A percentile compares a stretch with the other conserved stretches of the same genome.
phyloP scores from a whole-genome alignment of 2,113 vertebrate genomes.

The Alligator mississippiensis region DNA sequence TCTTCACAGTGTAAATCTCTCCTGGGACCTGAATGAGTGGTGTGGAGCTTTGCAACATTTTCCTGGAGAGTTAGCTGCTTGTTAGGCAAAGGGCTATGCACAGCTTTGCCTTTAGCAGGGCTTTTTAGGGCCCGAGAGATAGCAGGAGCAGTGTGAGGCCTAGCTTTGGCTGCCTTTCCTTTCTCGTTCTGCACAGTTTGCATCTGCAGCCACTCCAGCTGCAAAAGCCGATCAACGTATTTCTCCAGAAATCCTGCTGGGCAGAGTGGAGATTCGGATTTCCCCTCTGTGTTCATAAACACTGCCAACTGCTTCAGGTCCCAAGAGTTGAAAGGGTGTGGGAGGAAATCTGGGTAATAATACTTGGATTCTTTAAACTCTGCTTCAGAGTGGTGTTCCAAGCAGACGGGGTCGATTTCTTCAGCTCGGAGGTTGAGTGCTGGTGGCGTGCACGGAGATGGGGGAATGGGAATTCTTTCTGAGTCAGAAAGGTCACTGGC shows the following conservation, averaged over 20 bases:
- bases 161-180: conserved; percentile 68
- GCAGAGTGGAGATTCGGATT: conserved; percentile 43
- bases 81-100: conserved; percentile 10
- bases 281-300: conserved; percentile 80
- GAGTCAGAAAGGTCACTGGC: conserved; percentile 92
- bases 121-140: conserved; percentile 54
- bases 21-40: conserved; percentile 29
- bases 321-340: conserved; percentile 91
- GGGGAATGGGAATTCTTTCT: conserved; percentile 78
- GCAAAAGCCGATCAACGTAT: conserved; percentile 86
- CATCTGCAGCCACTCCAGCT: conserved; percentile 89
- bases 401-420: conserved; percentile 74
- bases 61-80: conserved; percentile 44
- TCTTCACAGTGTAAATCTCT: not conserved
- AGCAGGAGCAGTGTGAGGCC: conserved; percentile 56
- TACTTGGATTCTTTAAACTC: conserved; percentile 32
- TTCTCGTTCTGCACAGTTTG: conserved; percentile 84
- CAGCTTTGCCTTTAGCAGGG: conserved; percentile 63
- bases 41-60: conserved; percentile 9
- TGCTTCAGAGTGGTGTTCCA: conserved; percentile 51
- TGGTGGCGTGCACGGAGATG: conserved; percentile 77
- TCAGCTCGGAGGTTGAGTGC: conserved; percentile 89
- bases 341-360: conserved; percentile 89
- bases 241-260: conserved; percentile 80
- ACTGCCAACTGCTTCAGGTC: conserved; percentile 84